Conservation (phyloP, 1,140 invertebrate genomes). For the Drosophila bifasciata region DNA sequence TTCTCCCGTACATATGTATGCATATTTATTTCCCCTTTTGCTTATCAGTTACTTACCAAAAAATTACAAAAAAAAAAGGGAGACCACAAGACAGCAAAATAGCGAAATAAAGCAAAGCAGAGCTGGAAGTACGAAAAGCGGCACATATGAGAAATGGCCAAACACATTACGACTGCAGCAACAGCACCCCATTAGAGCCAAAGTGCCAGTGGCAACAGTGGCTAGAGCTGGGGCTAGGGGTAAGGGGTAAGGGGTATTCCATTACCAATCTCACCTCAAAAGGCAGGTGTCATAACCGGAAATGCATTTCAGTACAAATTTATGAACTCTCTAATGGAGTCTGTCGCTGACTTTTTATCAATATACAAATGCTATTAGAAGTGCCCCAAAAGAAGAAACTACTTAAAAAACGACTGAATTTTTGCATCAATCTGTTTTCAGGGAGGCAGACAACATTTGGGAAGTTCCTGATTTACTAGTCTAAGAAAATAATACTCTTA, state of each 20-base stretch:
- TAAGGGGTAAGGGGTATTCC: background rate
- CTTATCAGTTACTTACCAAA: constrained; percentile 74
- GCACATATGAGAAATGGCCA: constrained; percentile 71
- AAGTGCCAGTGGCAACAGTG: constrained; percentile 1
- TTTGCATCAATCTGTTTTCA: no score
- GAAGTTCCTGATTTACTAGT: no score
- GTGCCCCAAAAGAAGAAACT: no score
- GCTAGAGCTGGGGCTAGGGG: background rate
- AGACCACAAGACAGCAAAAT: constrained; percentile 51
- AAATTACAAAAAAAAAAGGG: constrained; percentile 23
- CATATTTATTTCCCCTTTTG: constrained; percentile 78
- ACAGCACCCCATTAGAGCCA: constrained; percentile 64
- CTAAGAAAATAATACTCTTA: no score
- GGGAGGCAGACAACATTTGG: no score
- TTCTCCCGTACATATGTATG: constrained; percentile 61
- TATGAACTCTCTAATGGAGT: constrained; percentile 23
- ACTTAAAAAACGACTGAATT: no score
- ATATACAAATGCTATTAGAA: no score
- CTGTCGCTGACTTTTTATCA: no score
- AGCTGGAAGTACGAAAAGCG: background rate
- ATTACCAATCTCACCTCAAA: background rate
- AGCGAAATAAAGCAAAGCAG: constrained; percentile 61
- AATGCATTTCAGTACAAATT: constrained; percentile 23
- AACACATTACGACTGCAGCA: constrained; percentile 70
- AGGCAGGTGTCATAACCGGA: background rate